Evolutionary conservation across 2,888 invertebrate genomes (phyloP), one percentile per base, ranked within the genome.

Genomic region (Heliconius aoede): DNA sequence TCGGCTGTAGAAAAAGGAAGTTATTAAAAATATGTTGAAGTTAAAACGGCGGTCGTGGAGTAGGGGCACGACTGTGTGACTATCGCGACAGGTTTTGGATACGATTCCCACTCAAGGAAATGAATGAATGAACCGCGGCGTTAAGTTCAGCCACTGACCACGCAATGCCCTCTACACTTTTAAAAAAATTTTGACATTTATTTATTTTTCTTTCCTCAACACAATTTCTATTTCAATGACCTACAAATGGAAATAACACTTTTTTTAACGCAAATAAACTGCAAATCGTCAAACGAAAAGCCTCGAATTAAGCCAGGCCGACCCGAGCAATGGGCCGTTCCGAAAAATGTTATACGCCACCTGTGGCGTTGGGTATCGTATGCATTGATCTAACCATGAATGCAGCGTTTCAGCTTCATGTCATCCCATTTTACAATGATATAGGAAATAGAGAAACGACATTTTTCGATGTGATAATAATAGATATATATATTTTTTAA

Each of bases 261-360:
- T 82, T 87, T 89, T 90, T 91, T 90, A 90, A 91, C 91, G 90
- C 91, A 91, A 91, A 88, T 86, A 89, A 89, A 90, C 86, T 88
- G 88, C 85, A 89, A 90, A 90, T 90, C 87, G 89, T 85, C 84
- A 86, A 86, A 82, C 82, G 87, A 86, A 82, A 86, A 87, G 88
- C 86, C 85, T 86, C 86, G 88, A 89, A 91, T 92, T 91, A 92
- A 92, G 89, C 90, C 86, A 86, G 76, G 84, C 81, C 76, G 82
- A 81, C 74, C 78, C 85, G 85, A 83, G 84, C 87, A 85, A 85
- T 87, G 87, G 87, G 85, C 88, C 87, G 88, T 84, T 85, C 87
- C 86, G 93, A 94, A 95, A 95, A 95, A 94, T 94, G 94, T 93
- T 91, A 94, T 93, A 84, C 90, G 90, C 94, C 94, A 94, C 94